Evolutionary conservation across 1,140 invertebrate genomes (phyloP).

Genomic region (Sinonovacula constricta): DNA sequence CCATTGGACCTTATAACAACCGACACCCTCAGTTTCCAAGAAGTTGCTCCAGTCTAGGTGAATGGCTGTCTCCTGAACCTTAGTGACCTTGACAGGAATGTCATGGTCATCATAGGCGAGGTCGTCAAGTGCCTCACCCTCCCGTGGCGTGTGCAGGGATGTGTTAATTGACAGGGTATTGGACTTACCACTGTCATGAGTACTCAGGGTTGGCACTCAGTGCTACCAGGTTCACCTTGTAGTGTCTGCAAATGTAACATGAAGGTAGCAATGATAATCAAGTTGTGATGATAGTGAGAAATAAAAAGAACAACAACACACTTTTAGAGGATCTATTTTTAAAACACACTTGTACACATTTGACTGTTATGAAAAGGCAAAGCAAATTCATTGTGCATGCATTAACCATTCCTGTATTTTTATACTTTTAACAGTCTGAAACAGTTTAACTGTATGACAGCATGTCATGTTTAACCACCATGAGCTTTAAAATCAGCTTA

Average conservation of each 20-base stretch:
- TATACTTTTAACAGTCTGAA: too few relatives aligned
- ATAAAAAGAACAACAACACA: too few relatives aligned
- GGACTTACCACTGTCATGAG: slow-evolving; percentile 73
- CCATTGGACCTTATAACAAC: slow-evolving; percentile 76
- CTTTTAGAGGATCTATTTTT: too few relatives aligned
- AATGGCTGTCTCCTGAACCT: slow-evolving; percentile 72
- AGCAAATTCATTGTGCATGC: too few relatives aligned
- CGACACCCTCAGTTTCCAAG: slow-evolving; percentile 69
- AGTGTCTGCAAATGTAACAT: slow-evolving; percentile 75
- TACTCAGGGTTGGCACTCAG: slow-evolving; percentile 70
- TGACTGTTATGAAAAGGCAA: too few relatives aligned
- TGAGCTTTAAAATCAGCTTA: too few relatives aligned
- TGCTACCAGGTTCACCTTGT: slow-evolving; percentile 75
- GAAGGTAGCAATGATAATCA: too few relatives aligned
- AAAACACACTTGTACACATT: too few relatives aligned
- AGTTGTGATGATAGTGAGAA: too few relatives aligned
- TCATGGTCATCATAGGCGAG: slow-evolving; percentile 66
- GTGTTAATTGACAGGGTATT: slow-evolving; percentile 73
- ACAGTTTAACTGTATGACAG: too few relatives aligned
- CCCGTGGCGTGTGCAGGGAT: slow-evolving; percentile 55
- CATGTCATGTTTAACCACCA: too few relatives aligned
- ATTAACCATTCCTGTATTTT: too few relatives aligned
- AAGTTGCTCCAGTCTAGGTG: slow-evolving; percentile 76
- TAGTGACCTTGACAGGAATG: slow-evolving; percentile 72
- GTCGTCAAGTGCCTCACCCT: slow-evolving; percentile 57